Percentiles rank a stretch among this genome's conserved stretches.
Evolutionary conservation across 2,888 invertebrate species (phyloP).

Genomic region (Pardosa pseudoannulata): DNA sequence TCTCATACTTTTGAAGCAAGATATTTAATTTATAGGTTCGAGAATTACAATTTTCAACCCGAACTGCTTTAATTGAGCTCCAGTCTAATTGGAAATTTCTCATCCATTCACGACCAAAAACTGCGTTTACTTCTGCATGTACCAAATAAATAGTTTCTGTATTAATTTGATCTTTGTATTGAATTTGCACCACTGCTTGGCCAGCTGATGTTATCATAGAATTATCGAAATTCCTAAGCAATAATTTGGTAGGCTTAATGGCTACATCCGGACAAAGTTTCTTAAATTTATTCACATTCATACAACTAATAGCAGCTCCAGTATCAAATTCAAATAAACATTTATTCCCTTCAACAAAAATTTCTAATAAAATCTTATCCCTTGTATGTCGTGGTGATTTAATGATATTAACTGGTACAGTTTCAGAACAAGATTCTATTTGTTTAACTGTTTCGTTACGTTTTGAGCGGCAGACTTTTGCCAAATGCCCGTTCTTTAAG

Average conservation of each 20-base stretch:
- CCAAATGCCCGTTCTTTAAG: slow-evolving; percentile 58
- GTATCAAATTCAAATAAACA: slow-evolving; percentile 41
- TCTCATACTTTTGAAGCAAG: slow-evolving; percentile 49
- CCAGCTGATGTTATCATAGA: slow-evolving; percentile 53
- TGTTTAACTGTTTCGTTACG: slow-evolving; percentile 56
- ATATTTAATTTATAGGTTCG: slow-evolving; percentile 47
- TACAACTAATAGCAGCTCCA: slow-evolving; percentile 52
- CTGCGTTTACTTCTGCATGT: slow-evolving; percentile 55
- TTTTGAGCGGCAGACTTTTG: slow-evolving; percentile 52
- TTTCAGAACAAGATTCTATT: slow-evolving; percentile 54
- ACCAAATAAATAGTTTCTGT: slow-evolving; percentile 55
- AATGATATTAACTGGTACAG: slow-evolving; percentile 53
- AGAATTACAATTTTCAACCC: slow-evolving; percentile 49
- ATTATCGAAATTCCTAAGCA: slow-evolving; percentile 55
- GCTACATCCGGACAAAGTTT: slow-evolving; percentile 53
- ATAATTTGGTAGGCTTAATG: slow-evolving; percentile 56
- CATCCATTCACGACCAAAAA: slow-evolving; percentile 54
- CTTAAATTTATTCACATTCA: slow-evolving; percentile 47
- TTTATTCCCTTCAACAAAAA: slow-evolving; percentile 44
- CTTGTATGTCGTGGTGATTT: slow-evolving; percentile 53
- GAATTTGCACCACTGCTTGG: slow-evolving; percentile 57
- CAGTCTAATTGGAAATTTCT: slow-evolving; percentile 48
- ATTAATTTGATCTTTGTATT: slow-evolving; percentile 57
- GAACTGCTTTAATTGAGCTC: slow-evolving; percentile 45
- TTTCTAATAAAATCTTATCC: slow-evolving; percentile 54